Evolutionary conservation across 37 sponge, comb jelly and placozoan species (phyloP).

Genomic region (Dysidea cf. avara): DNA sequence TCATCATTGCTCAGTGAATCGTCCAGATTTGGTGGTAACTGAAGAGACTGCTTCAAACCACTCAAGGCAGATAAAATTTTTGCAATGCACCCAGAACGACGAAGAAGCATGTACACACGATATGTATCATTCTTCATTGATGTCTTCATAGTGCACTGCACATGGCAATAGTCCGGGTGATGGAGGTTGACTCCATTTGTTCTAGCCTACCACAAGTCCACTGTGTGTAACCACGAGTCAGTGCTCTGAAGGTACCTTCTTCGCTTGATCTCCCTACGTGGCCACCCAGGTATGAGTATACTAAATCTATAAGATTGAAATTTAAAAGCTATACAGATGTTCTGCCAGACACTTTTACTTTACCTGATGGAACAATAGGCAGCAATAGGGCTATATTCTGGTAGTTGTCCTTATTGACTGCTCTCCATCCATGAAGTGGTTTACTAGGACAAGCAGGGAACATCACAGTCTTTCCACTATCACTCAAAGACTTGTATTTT

Average conservation of each 20-base stretch:
- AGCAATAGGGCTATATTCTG: conserved; percentile 9
- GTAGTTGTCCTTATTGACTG: conserved; percentile 22
- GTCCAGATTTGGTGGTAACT: conserved; percentile 16
- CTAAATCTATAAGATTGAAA: conserved; percentile 24
- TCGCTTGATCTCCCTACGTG: conserved; percentile 19
- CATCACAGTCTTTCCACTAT: conserved; percentile 25
- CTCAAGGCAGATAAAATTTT: conserved; percentile 41
- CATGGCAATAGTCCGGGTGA: conserved; percentile 26
- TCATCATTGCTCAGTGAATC: conserved; percentile 10
- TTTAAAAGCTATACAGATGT: conserved; percentile 1
- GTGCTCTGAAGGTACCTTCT: conserved; percentile 58
- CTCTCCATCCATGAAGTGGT: conserved; percentile 49
- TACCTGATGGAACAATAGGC: conserved; percentile 57
- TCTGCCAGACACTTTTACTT: no score
- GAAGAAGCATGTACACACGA: conserved; percentile 30
- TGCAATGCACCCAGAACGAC: conserved; percentile 33
- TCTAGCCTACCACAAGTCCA: conserved; percentile 42
- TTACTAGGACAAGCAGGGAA: conserved; percentile 1
- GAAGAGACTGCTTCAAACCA: no score
- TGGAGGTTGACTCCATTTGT: conserved; percentile 25
- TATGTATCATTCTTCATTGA: conserved; percentile 35
- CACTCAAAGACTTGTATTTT: conserved; percentile 35
- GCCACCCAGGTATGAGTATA: conserved; percentile 51
- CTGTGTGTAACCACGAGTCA: conserved; percentile 46
- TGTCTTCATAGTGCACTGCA: conserved; percentile 17